A percentile compares a stretch with the other conserved stretches of the same genome.
Conservation (phyloP, 2,797 vertebrate species). For the Luscinia luscinia region DNA sequence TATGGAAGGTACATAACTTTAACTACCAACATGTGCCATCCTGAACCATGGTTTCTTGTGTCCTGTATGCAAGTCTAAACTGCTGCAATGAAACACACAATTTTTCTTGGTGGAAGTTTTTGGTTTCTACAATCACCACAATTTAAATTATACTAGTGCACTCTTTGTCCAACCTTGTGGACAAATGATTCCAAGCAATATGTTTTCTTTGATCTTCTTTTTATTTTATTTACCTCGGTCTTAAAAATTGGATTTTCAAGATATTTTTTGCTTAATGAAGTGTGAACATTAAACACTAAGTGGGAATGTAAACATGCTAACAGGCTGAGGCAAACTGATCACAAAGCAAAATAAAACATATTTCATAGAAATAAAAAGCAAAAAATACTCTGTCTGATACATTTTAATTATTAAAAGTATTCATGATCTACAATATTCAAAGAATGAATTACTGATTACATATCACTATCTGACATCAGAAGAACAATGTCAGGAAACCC, state of each 20-base stretch:
- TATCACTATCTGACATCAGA: fast-evolving
- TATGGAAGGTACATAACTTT: not conserved
- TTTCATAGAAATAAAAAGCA: not conserved
- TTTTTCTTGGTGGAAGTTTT: not conserved
- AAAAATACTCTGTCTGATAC: not conserved
- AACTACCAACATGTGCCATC: not conserved
- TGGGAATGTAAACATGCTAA: not conserved
- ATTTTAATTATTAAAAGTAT: not conserved
- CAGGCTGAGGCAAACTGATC: fast-evolving
- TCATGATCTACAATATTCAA: not conserved
- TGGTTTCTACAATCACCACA: not conserved
- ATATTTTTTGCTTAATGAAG: not conserved
- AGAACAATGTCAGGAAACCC: not conserved
- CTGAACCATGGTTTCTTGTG: not conserved
- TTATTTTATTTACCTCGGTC: not conserved
- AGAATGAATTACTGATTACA: not conserved
- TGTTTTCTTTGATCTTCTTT: not conserved
- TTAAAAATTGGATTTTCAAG: not conserved
- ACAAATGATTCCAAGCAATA: not conserved
- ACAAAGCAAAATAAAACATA: not conserved
- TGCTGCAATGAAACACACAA: not conserved
- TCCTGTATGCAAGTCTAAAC: not conserved
- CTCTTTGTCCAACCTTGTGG: not conserved
- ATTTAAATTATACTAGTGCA: not conserved
- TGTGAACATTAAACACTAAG: not conserved